A percentile compares a stretch with the other conserved stretches of the same genome.
Evolutionary conservation across 2,113 vertebrate genomes (phyloP).

Genomic region (Cryptotis parvus): DNA sequence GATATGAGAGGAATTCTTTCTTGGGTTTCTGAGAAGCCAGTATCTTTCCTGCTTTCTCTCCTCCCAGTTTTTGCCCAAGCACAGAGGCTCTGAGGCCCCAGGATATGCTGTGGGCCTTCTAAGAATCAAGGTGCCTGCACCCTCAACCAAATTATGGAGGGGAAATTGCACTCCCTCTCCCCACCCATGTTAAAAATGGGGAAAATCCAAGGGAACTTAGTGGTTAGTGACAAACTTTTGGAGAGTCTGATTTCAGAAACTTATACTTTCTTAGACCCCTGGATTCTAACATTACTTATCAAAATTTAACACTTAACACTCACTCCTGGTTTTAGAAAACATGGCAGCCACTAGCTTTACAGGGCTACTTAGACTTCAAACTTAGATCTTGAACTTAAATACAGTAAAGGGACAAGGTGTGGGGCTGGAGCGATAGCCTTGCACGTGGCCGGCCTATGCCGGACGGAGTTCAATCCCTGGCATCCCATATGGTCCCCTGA

Average conservation of each 20-base stretch:
- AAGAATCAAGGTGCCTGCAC: background rate
- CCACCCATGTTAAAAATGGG: background rate
- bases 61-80: background rate
- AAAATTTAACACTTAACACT: background rate
- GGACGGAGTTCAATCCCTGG: too few species aligned
- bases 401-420: too few species aligned
- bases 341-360: background rate
- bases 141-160: background rate
- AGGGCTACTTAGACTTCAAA: constrained; percentile 26
- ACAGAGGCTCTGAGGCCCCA: background rate
- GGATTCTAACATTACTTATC: background rate
- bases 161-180: background rate
- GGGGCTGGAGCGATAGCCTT: too few species aligned
- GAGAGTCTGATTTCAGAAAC: background rate
- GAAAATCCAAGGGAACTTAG: constrained; percentile 6
- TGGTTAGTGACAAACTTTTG: too few species aligned
- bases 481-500: too few species aligned
- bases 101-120: background rate
- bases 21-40: background rate
- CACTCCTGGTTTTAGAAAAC: background rate
- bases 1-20: background rate
- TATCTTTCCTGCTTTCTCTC: background rate
- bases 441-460: too few species aligned
- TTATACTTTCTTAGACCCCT: background rate
- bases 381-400: too few species aligned